Base-by-base conservation (phyloP, 2,113 vertebrate genomes). In the Osmerus eperlanus region DNA sequence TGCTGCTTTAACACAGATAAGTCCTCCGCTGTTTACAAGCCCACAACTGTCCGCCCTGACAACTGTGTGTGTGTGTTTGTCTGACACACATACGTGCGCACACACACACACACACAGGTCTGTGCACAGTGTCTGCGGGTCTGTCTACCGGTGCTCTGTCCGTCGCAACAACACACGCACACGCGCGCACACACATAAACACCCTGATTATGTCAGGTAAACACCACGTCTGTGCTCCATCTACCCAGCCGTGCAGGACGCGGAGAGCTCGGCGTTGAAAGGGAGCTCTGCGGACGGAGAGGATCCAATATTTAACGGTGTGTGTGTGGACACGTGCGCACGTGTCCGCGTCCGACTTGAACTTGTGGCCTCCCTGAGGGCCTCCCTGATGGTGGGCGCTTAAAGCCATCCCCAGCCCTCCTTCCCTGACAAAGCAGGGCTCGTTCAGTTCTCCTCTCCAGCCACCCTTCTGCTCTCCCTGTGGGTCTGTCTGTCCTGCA, bases 381-480 rank as follows among this genome's bases (percentile, higher is more conserved):
- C 52, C 12, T 54, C 52, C 11, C 52, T 54, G 16, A 54, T 3
- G 4, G 52, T 54, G 11, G 52, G 52, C 0, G 52, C 16, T 4
- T 3, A 4, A 54, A 54, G 52, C 52, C 52, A 12, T 12, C 2
- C 52, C 3, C 52, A 54, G 52, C 52, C 52, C 52, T 14, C 52
- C 52, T 13, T 32, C 29, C 29, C 52, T 54, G 4, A 54, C 52
- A 54, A 13, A 54, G 12, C 52, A 54, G 12, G 11, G 52, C 11
- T 54, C 12, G 52, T 54, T 54, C 52, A 13, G 52, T 14, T 54
- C 52, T 3, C 52, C 29, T 32, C 52, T 14, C 12, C 52, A 67
- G 62, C 47, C 61, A 28, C 36, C 41, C 61, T 29, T 80, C 61
- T 28, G 67, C 36, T 65, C 56, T 74, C 62, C 16, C 28, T 53